phyloP scores from a whole-genome alignment of 2,888 invertebrate genomes.

The Harmothoe impar region DNA sequence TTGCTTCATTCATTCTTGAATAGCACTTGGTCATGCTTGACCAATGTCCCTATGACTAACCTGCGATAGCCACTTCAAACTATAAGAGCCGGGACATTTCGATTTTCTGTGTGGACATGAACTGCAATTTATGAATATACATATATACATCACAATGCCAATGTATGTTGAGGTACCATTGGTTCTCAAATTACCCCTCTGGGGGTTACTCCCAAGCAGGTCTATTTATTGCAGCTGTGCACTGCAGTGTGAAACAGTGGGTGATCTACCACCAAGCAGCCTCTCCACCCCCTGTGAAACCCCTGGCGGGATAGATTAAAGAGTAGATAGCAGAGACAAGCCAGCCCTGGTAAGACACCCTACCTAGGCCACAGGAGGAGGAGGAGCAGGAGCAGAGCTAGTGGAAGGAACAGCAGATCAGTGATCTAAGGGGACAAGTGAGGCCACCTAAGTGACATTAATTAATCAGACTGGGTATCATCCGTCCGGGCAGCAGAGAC shows the following conservation, averaged over 20 bases:
- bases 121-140: too few species aligned
- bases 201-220: too few species aligned
- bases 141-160: too few species aligned
- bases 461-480: slow-evolving; percentile 44
- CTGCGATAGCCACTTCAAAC: too few species aligned
- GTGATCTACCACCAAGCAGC: neutral
- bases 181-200: too few species aligned
- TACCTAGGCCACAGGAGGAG: neutral
- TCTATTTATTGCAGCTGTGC: neutral
- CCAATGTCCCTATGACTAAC: too few species aligned
- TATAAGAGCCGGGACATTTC: too few species aligned
- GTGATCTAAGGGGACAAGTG: slow-evolving; percentile 39
- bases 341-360: slow-evolving; percentile 13
- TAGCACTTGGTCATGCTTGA: too few species aligned
- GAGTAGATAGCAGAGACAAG: slow-evolving; percentile 13
- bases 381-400: neutral
- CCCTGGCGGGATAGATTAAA: neutral
- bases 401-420: slow-evolving; percentile 30
- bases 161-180: too few species aligned
- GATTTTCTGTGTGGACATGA: too few species aligned
- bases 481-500: neutral
- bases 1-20: too few species aligned
- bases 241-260: slow-evolving; percentile 7
- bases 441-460: slow-evolving; percentile 51
- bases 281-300: slow-evolving; percentile 19